These are phyloP conservation scores for Bombus vancouverensis DNA, from an alignment of 1,140 invertebrate species.

Conservation along the genomic window DNA sequence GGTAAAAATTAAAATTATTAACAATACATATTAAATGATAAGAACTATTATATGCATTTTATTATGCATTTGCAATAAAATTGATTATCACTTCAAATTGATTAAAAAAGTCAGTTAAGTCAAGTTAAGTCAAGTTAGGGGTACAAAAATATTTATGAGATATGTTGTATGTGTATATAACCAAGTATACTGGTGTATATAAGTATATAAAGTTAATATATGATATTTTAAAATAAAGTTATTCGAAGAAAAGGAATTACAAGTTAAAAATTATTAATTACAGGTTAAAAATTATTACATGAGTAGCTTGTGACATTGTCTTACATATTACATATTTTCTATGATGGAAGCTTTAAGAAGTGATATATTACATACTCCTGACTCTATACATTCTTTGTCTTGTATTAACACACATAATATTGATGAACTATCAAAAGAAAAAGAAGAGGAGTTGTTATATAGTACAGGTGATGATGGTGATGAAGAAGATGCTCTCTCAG, in stretches of 20 bases:
- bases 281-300: slow-evolving; percentile 67
- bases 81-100: not conserved
- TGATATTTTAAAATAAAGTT: slow-evolving; percentile 18
- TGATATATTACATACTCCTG: slow-evolving; percentile 66
- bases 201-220: slow-evolving; percentile 1
- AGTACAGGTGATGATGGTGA: slow-evolving; percentile 72
- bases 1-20: slow-evolving; percentile 6
- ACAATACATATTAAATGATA: not conserved
- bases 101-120: slow-evolving; percentile 1
- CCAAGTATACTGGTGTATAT: not conserved
- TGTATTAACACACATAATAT: slow-evolving; percentile 55
- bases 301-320: slow-evolving; percentile 58
- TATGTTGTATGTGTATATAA: not conserved
- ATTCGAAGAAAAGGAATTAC: slow-evolving; percentile 37
- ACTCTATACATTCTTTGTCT: slow-evolving; percentile 63
- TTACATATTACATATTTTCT: slow-evolving; percentile 32
- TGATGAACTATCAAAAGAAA: slow-evolving; percentile 70
- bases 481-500: slow-evolving; percentile 76
- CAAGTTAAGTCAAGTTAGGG: not conserved
- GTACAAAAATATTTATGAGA: not conserved
- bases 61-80: not conserved
- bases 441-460: slow-evolving; percentile 73
- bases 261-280: slow-evolving; percentile 66
- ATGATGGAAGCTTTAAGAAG: slow-evolving; percentile 76
- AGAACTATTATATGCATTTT: not conserved